Percentiles rank a stretch among this genome's conserved stretches.
These are phyloP conservation scores for Hydroisotoma schaefferi DNA, from an alignment of 2,888 invertebrate genomes.

Conservation along the genomic window DNA sequence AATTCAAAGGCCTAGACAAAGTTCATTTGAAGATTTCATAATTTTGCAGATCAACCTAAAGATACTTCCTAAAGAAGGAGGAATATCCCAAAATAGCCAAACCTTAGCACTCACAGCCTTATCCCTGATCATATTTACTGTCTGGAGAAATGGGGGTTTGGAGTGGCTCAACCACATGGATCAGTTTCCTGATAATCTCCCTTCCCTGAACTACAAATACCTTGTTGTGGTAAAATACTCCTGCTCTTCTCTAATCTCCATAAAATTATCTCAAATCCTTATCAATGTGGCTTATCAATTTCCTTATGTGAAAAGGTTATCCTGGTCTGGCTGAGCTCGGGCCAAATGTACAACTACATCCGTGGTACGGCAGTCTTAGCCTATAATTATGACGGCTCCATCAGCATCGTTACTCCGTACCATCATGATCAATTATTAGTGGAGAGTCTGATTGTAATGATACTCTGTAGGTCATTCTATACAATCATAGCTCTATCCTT, in stretches of 20 bases:
- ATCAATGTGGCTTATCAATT: background rate
- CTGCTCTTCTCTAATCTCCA: background rate
- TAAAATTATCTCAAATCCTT: background rate
- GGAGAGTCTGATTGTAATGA: background rate
- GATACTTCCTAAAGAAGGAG: background rate
- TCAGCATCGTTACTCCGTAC: background rate
- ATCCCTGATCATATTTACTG: background rate
- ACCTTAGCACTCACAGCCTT: background rate
- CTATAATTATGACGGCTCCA: background rate
- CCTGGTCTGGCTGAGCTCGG: background rate
- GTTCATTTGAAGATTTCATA: background rate
- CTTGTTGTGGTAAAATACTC: background rate
- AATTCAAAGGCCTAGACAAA: background rate
- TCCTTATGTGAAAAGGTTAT: background rate
- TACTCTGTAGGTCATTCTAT: background rate
- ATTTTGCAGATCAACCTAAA: background rate
- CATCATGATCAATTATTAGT: background rate
- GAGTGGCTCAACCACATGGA: too few species aligned
- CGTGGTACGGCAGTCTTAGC: background rate
- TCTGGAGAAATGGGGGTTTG: background rate
- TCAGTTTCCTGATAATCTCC: too few species aligned
- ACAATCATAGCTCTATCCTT: background rate
- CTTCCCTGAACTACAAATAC: background rate
- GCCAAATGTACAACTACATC: slow-evolving; percentile 1
- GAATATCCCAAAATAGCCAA: background rate